phyloP scores from a whole-genome alignment of 2,113 vertebrate species.

The Rhea pennata region DNA sequence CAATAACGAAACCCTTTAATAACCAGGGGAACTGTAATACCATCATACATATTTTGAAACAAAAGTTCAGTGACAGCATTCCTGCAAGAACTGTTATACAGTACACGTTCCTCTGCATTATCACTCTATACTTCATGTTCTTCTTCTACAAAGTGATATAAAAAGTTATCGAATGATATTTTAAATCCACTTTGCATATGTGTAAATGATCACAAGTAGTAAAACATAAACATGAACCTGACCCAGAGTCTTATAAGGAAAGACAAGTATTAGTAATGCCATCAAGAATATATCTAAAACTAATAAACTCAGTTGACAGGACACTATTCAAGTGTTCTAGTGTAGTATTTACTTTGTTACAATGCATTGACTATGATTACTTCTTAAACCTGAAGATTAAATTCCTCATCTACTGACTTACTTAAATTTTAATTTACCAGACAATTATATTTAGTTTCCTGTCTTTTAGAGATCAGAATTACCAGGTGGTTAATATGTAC shows the following conservation, averaged over 20 bases:
- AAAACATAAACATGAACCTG: background rate
- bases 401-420: background rate
- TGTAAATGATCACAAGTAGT: background rate
- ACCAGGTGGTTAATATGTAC: background rate
- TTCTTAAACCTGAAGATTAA: background rate
- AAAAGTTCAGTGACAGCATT: background rate
- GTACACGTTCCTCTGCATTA: background rate
- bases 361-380: background rate
- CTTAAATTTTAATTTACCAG: background rate
- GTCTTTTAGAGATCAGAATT: background rate
- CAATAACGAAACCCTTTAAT: background rate
- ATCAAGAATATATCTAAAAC: background rate
- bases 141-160: background rate
- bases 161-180: background rate
- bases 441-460: background rate
- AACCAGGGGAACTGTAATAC: background rate
- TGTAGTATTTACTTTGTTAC: background rate
- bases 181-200: background rate
- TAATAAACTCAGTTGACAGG: background rate
- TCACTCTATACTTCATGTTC: background rate
- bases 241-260: background rate
- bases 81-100: background rate
- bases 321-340: background rate
- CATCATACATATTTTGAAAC: background rate
- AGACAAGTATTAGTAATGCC: background rate